Conservation (phyloP, 2,797 vertebrate species). For the Helostoma temminkii region DNA sequence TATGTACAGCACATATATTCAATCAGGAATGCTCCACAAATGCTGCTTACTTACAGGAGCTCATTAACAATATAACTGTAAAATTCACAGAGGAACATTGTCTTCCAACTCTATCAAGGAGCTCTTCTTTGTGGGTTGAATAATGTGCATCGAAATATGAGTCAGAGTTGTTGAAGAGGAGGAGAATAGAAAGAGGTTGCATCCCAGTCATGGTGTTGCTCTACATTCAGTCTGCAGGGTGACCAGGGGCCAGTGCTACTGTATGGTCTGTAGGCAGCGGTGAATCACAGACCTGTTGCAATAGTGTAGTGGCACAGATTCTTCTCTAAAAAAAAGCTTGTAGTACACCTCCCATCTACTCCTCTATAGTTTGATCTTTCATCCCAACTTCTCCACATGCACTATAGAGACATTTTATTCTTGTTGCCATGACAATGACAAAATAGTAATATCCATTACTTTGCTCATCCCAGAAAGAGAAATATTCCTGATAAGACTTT, state of each 20-base stretch:
- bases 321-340: constrained; percentile 31
- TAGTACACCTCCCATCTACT: constrained; percentile 2
- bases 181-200: constrained; percentile 75
- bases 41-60: constrained; percentile 15
- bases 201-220: constrained; percentile 77
- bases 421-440: constrained; percentile 58
- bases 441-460: constrained; percentile 39
- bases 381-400: constrained; percentile 24
- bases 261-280: constrained; percentile 64
- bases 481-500: constrained; percentile 15
- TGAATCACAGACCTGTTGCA: constrained; percentile 73
- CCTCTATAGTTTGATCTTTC: constrained; percentile 34
- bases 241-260: constrained; percentile 59
- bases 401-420: constrained; percentile 25
- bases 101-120: constrained; percentile 45
- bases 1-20: background rate
- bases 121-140: constrained; percentile 69
- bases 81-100: constrained; percentile 37
- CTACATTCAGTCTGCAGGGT: constrained; percentile 72
- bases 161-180: constrained; percentile 81
- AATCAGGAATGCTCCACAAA: constrained; percentile 13
- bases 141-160: constrained; percentile 71
- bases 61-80: constrained; percentile 24
- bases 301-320: constrained; percentile 58
- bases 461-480: background rate